A percentile compares a stretch with the other conserved stretches of the same genome.
Conservation (phyloP, 2,113 vertebrate species). For the Stomatorhinus ivindoensis region DNA sequence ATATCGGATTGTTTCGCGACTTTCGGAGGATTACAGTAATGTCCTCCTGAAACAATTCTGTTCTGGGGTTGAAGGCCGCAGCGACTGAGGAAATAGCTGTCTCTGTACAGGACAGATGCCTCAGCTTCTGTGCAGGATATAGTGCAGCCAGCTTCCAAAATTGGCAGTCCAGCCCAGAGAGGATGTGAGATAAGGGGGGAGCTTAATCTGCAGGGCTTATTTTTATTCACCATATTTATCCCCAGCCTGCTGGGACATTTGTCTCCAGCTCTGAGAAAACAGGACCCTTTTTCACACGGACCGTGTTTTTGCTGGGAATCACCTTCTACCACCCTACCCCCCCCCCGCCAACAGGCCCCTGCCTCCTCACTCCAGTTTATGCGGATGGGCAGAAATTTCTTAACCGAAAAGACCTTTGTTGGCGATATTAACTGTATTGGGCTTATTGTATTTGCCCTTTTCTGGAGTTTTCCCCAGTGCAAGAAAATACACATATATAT, state of each 20-base stretch:
- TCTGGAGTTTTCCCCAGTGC: background rate
- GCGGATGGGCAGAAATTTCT: background rate
- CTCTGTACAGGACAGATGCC: slow-evolving; percentile 14
- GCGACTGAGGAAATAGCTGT: slow-evolving; percentile 26
- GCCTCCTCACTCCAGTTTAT: slow-evolving; percentile 17
- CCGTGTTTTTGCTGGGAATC: slow-evolving; percentile 48
- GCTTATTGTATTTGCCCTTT: background rate
- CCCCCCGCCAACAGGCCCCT: slow-evolving; percentile 41
- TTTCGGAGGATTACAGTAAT: background rate
- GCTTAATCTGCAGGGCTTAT: slow-evolving; percentile 39
- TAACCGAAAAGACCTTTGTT: slow-evolving; percentile 34
- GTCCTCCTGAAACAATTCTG: background rate
- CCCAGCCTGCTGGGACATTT: slow-evolving; percentile 39
- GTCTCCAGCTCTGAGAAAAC: slow-evolving; percentile 22
- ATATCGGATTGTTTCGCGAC: background rate
- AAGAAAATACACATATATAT: background rate
- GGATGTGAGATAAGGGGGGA: slow-evolving; percentile 48
- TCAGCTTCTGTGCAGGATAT: slow-evolving; percentile 33
- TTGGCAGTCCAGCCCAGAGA: slow-evolving; percentile 47
- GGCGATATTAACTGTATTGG: slow-evolving; percentile 7
- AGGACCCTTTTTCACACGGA: slow-evolving; percentile 28
- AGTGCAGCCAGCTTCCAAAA: slow-evolving; percentile 38
- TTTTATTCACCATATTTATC: slow-evolving; percentile 43
- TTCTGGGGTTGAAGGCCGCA: slow-evolving; percentile 13
- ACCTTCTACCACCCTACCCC: slow-evolving; percentile 43